Percentiles rank a stretch among this genome's conserved stretches.
These are phyloP conservation scores for Brachionus angularis DNA, from an alignment of 1,140 invertebrate species.

Conservation along the genomic window DNA sequence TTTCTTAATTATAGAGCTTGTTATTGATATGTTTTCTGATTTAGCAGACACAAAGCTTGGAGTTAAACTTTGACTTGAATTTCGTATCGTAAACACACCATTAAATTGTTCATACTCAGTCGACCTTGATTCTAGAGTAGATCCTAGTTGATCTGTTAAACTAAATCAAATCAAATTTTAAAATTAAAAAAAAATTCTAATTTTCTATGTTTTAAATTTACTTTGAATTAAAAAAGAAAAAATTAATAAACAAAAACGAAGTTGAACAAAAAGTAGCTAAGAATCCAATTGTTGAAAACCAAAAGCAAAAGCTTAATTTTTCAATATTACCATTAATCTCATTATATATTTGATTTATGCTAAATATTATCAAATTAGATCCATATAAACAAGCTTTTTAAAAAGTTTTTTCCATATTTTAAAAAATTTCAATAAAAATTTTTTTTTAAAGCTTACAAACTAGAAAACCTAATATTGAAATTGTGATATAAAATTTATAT, in stretches of 20 bases:
- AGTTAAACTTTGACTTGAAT: too few species aligned
- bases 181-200: not conserved
- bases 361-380: slow-evolving; percentile 1
- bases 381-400: slow-evolving; percentile 8
- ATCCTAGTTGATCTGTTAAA: too few species aligned
- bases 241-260: slow-evolving; percentile 6
- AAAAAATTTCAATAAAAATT: not conserved
- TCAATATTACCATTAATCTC: not conserved
- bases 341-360: not conserved
- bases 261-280: slow-evolving; percentile 4
- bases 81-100: too few species aligned
- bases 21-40: too few species aligned
- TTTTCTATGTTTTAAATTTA: not conserved
- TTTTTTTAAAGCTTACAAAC: not conserved
- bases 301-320: slow-evolving; percentile 34
- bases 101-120: too few species aligned
- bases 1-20: too few species aligned
- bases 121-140: too few species aligned
- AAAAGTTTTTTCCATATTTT: not conserved
- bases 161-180: not conserved
- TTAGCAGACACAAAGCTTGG: too few species aligned
- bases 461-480: not conserved
- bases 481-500: not conserved
- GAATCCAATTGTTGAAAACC: slow-evolving; percentile 36
- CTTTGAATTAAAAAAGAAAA: not conserved